These are phyloP conservation scores for Drosophila nannoptera DNA, from an alignment of 1,140 invertebrate genomes.

Conservation along the genomic window DNA sequence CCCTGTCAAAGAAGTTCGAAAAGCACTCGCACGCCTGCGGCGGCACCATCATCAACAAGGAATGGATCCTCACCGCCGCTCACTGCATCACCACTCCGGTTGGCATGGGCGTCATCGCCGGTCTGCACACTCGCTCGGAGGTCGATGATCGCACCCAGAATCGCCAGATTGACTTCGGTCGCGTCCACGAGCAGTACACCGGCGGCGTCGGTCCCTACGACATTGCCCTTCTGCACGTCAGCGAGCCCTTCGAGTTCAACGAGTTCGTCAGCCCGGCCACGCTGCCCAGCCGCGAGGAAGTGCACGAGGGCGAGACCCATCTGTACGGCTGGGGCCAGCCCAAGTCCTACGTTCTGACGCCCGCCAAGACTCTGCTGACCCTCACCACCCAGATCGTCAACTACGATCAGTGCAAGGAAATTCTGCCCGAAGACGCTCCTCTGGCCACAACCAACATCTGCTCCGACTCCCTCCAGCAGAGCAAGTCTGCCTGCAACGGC, in stretches of 20 bases:
- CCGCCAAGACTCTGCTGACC: conserved; percentile 77
- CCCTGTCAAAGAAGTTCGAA: conserved; percentile 41
- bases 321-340: conserved; percentile 81
- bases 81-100: conserved; percentile 59
- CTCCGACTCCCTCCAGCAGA: conserved; percentile 82
- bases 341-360: conserved; percentile 39
- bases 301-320: conserved; percentile 77
- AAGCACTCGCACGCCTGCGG: conserved; percentile 72
- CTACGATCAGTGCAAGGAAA: conserved; percentile 44
- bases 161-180: conserved; percentile 71
- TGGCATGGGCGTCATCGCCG: conserved; percentile 66
- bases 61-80: conserved; percentile 71
- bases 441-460: conserved; percentile 81
- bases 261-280: conserved; percentile 80
- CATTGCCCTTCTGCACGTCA: conserved; percentile 83
- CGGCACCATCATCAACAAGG: conserved; percentile 62
- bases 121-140: conserved; percentile 57
- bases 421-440: conserved; percentile 60
- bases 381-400: conserved; percentile 77
- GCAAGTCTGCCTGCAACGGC: conserved; percentile 83
- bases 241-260: conserved; percentile 80
- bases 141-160: conserved; percentile 80
- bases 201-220: conserved; percentile 82
- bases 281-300: conserved; percentile 78
- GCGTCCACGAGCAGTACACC: conserved; percentile 80